Base-by-base conservation (phyloP, 2,797 vertebrate genomes). In the Halcyon badia region DNA sequence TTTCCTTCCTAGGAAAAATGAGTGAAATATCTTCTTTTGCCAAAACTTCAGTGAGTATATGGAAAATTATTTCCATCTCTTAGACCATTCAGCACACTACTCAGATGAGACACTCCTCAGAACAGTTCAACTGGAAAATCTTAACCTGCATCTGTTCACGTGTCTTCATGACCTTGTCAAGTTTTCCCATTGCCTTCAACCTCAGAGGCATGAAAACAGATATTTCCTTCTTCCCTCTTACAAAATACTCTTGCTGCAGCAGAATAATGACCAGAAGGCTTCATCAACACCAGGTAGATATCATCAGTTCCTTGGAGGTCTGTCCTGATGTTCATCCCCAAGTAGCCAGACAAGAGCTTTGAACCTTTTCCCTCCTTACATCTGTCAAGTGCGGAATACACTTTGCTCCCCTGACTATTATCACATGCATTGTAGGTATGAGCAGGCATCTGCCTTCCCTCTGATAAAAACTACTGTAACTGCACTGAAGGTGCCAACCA, bases 1-100 rank as follows among this genome's bases (percentile, higher is more conserved):
- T 80, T 93, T 95, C 57, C 49, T 87, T 87, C 83, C 84, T 80
- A 83, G 82, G 78, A 91, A 94, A 80, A 90, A 16, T 70, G 22
- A 95, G 11, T 52, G n/a, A 80, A 87, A 77, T 39, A 14, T 35
- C 41, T 82, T 65, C n/a, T 75, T 89, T 94, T 85, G 64, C 52
- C 92, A 95, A 91, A 94, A 57, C 8, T 80, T 87, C 28, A 70
- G 15, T 89, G 85, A 85, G 42, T 71, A 37, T 52, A 46, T 6
- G 26, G 49, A 86, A 86, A 94, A 56, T 5, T 3, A 0, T 65
- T 94, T 90, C 48, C 37, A 44, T 48, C 14, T 46, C 73, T 77
- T 56, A 44, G 30, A 48, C n/a, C 2, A 52, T 77, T 44, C 48
- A 84, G 28, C 6, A 80, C 39, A n/a, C 25, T 73, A 30, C 8